phyloP scores from a whole-genome alignment of 1,140 invertebrate species.

The Sitodiplosis mosellana region DNA sequence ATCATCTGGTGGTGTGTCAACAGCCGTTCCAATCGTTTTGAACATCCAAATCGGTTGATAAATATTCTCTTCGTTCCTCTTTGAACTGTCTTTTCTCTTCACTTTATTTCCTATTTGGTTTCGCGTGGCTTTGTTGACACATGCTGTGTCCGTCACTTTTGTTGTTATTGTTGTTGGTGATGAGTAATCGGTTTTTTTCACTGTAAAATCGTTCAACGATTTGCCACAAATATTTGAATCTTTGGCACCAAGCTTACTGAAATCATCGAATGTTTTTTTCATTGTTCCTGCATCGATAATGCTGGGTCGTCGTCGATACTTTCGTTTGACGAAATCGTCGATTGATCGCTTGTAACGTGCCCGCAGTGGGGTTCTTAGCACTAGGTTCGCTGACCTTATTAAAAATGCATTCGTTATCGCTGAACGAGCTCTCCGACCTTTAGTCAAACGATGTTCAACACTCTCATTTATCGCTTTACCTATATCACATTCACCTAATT shows the following conservation, averaged over 20 bases:
- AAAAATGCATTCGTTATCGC: too few species aligned
- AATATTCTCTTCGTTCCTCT: conserved; percentile 17
- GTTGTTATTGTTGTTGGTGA: background rate
- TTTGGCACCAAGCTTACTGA: background rate
- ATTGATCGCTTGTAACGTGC: too few species aligned
- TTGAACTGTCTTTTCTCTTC: background rate
- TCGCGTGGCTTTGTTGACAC: background rate
- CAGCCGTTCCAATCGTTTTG: conserved; percentile 12
- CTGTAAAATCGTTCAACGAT: background rate
- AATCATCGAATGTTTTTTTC: too few species aligned
- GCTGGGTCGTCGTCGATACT: too few species aligned
- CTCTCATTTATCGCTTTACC: background rate
- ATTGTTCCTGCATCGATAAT: too few species aligned
- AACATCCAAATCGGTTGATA: conserved; percentile 25
- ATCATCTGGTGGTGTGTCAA: conserved; percentile 1
- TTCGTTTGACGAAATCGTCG: too few species aligned
- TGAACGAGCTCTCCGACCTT: too few species aligned
- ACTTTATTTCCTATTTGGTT: background rate
- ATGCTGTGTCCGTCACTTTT: background rate
- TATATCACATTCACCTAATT: background rate
- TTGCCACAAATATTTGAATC: background rate
- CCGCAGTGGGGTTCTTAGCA: too few species aligned
- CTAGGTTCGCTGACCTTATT: too few species aligned
- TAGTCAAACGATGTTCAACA: too few species aligned
- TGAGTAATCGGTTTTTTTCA: background rate